Evolutionary conservation across 2,888 invertebrate species (phyloP), one percentile per base, ranked within the genome.

Genomic region (Sinotaia quadrata): DNA sequence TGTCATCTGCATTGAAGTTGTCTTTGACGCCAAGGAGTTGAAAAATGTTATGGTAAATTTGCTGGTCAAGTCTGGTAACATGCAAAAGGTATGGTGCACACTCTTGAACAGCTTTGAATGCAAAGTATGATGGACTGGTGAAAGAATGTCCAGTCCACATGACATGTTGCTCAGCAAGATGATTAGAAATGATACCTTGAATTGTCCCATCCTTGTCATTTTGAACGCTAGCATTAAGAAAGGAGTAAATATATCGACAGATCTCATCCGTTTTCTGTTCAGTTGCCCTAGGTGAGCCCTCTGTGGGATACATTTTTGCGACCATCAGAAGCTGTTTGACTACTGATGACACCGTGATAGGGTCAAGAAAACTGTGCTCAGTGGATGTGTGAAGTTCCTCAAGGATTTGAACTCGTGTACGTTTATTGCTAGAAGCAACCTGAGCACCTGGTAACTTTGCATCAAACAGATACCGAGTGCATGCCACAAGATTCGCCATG

Each of bases 71-170:
- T 33, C 49, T n/a, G 47, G n/a, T 47, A 18, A 60, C 52, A 69
- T 68, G 29, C 27, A 34, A 47, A 24, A 66, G 67, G 58, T 27
- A 37, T 62, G 15, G 71, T 66, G 21, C 69, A 68, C 33, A 74
- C 51, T n/a, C 34, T 24, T 21, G 67, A 54, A 10, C 62, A 69
- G 33, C 24, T 8, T 4, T 4, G 21, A 58, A 58, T 12, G 49
- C 66, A 33, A 66, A 29, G 2, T 7, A 2, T n/a, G 47, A 57
- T 49, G 66, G 29, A 4, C 8, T 27, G 31, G 47, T 37, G 58
- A 66, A 66, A 10, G 5, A 2, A 4, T 10, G 21, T 1, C 58
- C 58, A n/a, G 34, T 58, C 58, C 57, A 58, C 18, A 66, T 31
- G 24, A 66, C 24, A 31, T 21, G n/a, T 29, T 49, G 18, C 10